Evolutionary conservation across 2,888 invertebrate species (phyloP), one percentile per base, ranked within the genome.

Genomic region (Drosophila anomelani): DNA sequence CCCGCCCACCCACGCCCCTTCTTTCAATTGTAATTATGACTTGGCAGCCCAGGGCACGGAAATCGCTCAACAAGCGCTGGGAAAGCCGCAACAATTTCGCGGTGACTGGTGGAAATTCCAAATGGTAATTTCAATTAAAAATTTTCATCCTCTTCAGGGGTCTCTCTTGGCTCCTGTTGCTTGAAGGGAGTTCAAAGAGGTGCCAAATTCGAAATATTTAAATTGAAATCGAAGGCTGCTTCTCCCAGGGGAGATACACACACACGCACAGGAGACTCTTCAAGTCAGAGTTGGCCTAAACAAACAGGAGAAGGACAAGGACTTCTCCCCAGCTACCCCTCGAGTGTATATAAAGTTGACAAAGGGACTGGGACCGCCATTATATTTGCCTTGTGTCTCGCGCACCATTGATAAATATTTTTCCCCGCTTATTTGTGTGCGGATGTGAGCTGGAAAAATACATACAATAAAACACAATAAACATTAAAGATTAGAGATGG

Each of bases 41-140:
- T 76, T 78, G 79, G 61, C 75, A 77, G 61, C 72, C 62, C 53
- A 57, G 53, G 66, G 72, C 60, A 56, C 70, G 70, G 68, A 68
- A 68, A 56, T 56, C 57, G 62, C 60, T 53, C 34, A 29, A 53
- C 56, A 53, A 34, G 32, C 15, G 32, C 8, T 15, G 36, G 54
- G 15, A 55, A 67, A 63, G 70, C 66, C 60, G 49, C 64, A 60
- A 29, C 57, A 60, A 75, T 78, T 74, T 67, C 53, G 80, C 51
- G 81, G 78, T 81, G 68, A 72, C 62, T 68, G 47, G 41, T 32
- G 57, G 39, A 60, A 78, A 80, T 78, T 85, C 71, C 56, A 57
- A 69, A 83, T 80, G 82, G 73, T 83, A 82, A 82, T 82, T 82
- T 85, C 85, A 82, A 85, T 85, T 85, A 85, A 83, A 80, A 85